These are phyloP conservation scores for Pomatorhinus ruficollis DNA, from an alignment of 2,113 vertebrate genomes.

Conservation along the genomic window DNA sequence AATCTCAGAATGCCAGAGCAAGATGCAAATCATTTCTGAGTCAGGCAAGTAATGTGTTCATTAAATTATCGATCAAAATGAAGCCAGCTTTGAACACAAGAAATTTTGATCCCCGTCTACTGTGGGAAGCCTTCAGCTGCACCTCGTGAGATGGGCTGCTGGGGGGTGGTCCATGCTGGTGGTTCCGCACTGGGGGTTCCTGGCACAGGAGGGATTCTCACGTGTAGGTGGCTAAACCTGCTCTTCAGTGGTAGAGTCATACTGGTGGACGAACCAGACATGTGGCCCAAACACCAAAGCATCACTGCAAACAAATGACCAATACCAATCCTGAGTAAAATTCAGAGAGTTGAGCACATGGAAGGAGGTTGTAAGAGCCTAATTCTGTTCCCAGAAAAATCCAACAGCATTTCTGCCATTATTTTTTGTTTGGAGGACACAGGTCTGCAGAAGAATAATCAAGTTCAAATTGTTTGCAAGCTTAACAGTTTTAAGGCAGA, in stretches of 20 bases:
- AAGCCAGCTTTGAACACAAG: not conserved
- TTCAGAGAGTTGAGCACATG: not conserved
- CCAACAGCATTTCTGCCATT: not conserved
- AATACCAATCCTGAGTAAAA: not conserved
- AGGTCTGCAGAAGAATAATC: conserved; percentile 37
- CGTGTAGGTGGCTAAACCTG: rapidly evolving
- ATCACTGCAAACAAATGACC: not conserved
- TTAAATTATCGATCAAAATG: rapidly evolving
- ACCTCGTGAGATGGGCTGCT: rapidly evolving
- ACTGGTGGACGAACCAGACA: not conserved
- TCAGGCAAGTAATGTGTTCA: not conserved
- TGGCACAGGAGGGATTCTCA: not conserved
- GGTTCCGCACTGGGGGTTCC: rapidly evolving
- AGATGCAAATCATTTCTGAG: not conserved
- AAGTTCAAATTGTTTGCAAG: conserved; percentile 61
- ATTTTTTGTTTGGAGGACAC: conserved; percentile 22
- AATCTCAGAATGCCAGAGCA: not conserved
- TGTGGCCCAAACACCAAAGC: not conserved
- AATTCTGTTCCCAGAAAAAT: conserved; percentile 15
- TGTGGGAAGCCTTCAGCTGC: not conserved
- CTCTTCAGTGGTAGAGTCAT: not conserved
- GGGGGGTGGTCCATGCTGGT: rapidly evolving
- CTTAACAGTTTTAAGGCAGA: conserved; percentile 54
- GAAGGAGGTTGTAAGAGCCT: not conserved
- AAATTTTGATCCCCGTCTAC: not conserved